phyloP scores from a whole-genome alignment of 2,797 vertebrate genomes.

The Myotis myotis region DNA sequence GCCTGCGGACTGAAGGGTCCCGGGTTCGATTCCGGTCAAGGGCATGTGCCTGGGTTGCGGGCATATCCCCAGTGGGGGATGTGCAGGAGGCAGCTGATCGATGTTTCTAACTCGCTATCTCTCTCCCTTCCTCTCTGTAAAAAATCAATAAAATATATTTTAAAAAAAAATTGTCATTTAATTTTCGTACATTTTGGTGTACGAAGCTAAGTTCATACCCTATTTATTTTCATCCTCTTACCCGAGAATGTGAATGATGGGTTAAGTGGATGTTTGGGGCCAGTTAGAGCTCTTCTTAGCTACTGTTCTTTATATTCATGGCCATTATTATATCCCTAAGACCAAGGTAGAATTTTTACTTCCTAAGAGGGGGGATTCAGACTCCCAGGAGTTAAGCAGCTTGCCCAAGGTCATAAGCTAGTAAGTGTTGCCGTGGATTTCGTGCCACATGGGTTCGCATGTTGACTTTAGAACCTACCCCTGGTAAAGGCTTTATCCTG shows the following conservation, averaged over 20 bases:
- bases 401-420: neutral
- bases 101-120: too few relatives aligned
- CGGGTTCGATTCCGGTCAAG: too few relatives aligned
- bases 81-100: too few relatives aligned
- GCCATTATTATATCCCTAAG: neutral
- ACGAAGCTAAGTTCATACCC: neutral
- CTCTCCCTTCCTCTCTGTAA: too few relatives aligned
- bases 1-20: too few relatives aligned
- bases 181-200: neutral
- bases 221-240: neutral
- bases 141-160: too few relatives aligned
- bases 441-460: neutral
- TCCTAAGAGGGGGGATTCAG: neutral
- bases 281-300: neutral
- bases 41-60: too few relatives aligned
- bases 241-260: neutral
- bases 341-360: constrained; percentile 14
- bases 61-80: too few relatives aligned
- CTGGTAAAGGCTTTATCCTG: neutral
- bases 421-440: neutral
- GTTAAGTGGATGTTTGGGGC: neutral
- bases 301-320: neutral
- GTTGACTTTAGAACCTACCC: neutral
- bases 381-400: neutral
- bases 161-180: neutral